Evolutionary conservation across 2,888 invertebrate genomes (phyloP).

Genomic region (Pycnomerus fuliginosus): DNA sequence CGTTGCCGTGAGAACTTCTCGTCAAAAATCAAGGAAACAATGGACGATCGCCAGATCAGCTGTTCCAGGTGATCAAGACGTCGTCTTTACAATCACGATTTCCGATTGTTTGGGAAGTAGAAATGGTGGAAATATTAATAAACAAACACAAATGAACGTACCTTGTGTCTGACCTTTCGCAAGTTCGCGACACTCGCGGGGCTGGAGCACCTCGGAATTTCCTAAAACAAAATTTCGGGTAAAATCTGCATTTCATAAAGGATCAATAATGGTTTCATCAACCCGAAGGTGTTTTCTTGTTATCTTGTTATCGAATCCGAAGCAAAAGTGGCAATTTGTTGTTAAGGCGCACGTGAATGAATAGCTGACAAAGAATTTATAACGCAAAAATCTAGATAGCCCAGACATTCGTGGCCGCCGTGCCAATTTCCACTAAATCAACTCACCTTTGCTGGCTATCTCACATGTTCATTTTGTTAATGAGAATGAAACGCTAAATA

Average conservation of each 20-base stretch:
- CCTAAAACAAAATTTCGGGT: slow-evolving; percentile 29
- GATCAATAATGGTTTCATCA: neutral
- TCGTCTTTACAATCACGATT: no score
- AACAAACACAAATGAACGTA: slow-evolving; percentile 7
- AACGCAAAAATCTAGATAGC: neutral
- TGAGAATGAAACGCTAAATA: slow-evolving; percentile 4
- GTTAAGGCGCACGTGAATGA: neutral
- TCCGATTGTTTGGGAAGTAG: neutral
- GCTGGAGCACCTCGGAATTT: slow-evolving; percentile 35
- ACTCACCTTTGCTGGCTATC: slow-evolving; percentile 28
- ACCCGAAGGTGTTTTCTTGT: no score
- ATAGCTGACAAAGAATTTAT: neutral
- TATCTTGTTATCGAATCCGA: no score
- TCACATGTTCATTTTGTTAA: slow-evolving; percentile 36
- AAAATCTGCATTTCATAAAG: neutral
- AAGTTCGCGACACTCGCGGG: slow-evolving; percentile 36
- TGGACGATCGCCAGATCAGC: slow-evolving; percentile 17
- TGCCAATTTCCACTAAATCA: slow-evolving; percentile 7
- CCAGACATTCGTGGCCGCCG: neutral
- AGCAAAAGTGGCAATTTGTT: neutral
- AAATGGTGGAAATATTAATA: neutral
- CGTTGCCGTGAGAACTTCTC: slow-evolving; percentile 22
- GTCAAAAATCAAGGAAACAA: slow-evolving; percentile 22
- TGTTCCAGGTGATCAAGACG: slow-evolving; percentile 20
- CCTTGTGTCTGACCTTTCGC: slow-evolving; percentile 34